phyloP scores from a whole-genome alignment of 1,140 invertebrate genomes.

The Scaptomyza pallida region DNA sequence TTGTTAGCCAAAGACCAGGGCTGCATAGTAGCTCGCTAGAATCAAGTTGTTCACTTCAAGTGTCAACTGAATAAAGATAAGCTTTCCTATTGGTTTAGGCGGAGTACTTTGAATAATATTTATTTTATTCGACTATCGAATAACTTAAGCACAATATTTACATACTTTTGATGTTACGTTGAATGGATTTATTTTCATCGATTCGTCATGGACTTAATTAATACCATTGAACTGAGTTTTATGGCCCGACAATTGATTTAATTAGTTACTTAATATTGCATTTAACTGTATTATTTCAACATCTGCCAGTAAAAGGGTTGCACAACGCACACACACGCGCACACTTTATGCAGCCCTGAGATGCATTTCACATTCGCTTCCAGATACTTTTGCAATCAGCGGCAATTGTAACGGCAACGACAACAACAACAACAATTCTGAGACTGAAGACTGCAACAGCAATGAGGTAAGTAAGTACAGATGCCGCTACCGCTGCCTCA shows the following conservation, averaged over 20 bases:
- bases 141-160: no score
- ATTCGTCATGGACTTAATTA: no score
- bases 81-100: no score
- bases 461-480: conserved; percentile 49
- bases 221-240: not conserved
- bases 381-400: conserved; percentile 64
- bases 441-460: conserved; percentile 29
- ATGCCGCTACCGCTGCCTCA: conserved; percentile 11
- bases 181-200: no score
- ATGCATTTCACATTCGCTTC: conserved; percentile 29
- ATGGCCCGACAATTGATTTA: not conserved
- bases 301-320: no score
- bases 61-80: not conserved
- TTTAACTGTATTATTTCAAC: no score
- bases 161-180: no score
- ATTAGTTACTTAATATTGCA: not conserved
- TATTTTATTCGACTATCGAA: no score
- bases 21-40: conserved; percentile 10
- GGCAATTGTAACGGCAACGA: conserved; percentile 54
- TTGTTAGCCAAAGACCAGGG: conserved; percentile 39
- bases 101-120: no score
- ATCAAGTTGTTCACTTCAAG: not conserved
- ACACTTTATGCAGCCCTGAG: conserved; percentile 33
- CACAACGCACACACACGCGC: not conserved
- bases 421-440: conserved; percentile 20